Base-by-base conservation (phyloP, 2,113 vertebrate genomes). In the Pseudorasbora parva region DNA sequence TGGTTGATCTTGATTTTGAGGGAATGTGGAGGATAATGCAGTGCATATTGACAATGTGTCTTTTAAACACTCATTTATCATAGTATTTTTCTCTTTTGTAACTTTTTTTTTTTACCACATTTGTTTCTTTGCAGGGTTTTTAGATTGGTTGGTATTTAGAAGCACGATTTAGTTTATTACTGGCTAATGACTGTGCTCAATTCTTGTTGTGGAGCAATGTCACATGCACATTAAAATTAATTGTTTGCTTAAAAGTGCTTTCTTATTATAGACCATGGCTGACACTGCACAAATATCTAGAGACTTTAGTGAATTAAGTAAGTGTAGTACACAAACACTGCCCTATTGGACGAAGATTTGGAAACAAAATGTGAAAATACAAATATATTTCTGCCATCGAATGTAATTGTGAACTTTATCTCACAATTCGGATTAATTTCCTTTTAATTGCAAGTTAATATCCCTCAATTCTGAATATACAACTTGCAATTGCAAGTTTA, bases 141-240 rank as follows among this genome's bases (percentile, higher is more conserved):
- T 78, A 0, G 1, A 37, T 77, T 54, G 33, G 21, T 17, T 78
- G 3, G 12, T 78, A 43, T 78, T 45, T n/a, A n/a, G n/a, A n/a
- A n/a, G 60, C 2, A 57, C 33, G 9, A 3, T 78, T 54, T 47
- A 25, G 21, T 47, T 79, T 47, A 64, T 62, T 47, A 64, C 17
- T 49, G 43, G 15, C 9, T 66, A 47, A 64, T 64, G 76, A 78
- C 12, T 62, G 41, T 11, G 8, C 59, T 79, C 59, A 79, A 64
- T 49, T 64, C 43, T 33, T 33, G 43, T 79, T 79, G 23, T 49
- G 59, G 59, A 19, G 37, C 30, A 30, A 49, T 0, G 43, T 49
- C 59, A 79, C 59, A 49, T 25, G 23, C 41, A 78, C 59, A 64
- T 78, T 41, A 12, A 79, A 49, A 79, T 79, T 64, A 64, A 64